Base-by-base conservation (phyloP, 2,888 invertebrate genomes). In the Torymus auratus region DNA sequence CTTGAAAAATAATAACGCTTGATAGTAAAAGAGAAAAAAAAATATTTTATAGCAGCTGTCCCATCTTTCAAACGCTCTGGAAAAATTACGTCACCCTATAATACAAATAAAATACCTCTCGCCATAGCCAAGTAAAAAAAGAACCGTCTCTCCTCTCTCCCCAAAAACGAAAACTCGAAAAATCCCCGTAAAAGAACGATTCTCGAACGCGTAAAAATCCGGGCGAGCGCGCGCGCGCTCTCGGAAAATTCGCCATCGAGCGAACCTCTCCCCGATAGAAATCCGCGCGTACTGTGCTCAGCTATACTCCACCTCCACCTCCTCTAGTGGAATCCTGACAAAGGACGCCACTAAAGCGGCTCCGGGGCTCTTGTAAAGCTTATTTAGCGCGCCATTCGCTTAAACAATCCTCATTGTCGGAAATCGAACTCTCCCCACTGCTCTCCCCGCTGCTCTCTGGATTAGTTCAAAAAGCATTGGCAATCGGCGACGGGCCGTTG, bases 391-490 rank as follows among this genome's bases (percentile, higher is more conserved):
- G 79, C 72, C 78, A 52, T 76, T 82, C 78, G 78, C 75, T 82
- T 74, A 74, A 82, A 82, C 82, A 78, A 79, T 82, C 82, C 82
- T 79, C 78, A 77, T 81, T 73, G 73, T 64, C 73, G 82, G 72
- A 72, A 76, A 76, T 82, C 79, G 82, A 78, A 78, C 55, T 68
- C 17, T 15, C 53, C 23, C 15, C 14, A 17, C 20, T 28, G 14
- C 69, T 4, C 17, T 15, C 56, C n/a, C n/a, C n/a, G n/a, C n/a
- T n/a, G 15, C 17, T 28, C 23, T 13, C 68, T 28, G 81, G 74
- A 78, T 81, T 78, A 75, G 78, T 72, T 78, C 74, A 71, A 79
- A 82, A 79, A 73, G 79, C 82, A 79, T 75, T 20, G 77, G 77
- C 79, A 69, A 80, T 78, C 73, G 82, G 71, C 73, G 64, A 69